These are phyloP conservation scores for Cepaea nemoralis DNA, from an alignment of 1,140 invertebrate genomes.

Conservation along the genomic window DNA sequence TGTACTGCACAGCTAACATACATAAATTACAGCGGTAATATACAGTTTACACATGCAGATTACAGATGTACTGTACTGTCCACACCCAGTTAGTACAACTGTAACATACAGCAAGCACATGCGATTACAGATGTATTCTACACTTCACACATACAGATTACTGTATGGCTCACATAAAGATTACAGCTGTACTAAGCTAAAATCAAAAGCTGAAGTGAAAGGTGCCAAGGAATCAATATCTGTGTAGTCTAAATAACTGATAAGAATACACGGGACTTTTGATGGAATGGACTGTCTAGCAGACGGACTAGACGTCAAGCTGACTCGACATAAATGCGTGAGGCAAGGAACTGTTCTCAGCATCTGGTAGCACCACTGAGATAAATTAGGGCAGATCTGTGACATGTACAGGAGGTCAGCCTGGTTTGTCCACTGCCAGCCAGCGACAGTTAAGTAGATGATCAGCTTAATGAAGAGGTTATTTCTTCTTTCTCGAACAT, in stretches of 20 bases:
- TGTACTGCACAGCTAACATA: too few species aligned
- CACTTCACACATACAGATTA: neutral
- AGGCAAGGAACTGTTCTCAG: conserved; percentile 42
- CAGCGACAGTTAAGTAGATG: conserved; percentile 50
- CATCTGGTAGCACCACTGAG: conserved; percentile 48
- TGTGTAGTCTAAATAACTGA: conserved; percentile 23
- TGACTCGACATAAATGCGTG: conserved; percentile 46
- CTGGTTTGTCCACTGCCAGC: conserved; percentile 51
- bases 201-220: conserved; percentile 18
- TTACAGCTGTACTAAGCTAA: conserved; percentile 13
- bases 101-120: too few species aligned
- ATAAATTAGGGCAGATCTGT: conserved; percentile 42
- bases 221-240: conserved; percentile 29
- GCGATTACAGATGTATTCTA: neutral
- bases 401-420: conserved; percentile 41
- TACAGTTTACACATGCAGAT: too few species aligned
- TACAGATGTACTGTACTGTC: neutral
- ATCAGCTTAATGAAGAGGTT: conserved; percentile 46
- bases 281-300: conserved; percentile 4
- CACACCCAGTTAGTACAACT: neutral
- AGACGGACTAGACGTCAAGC: neutral
- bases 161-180: neutral
- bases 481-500: conserved; percentile 39
- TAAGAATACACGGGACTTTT: conserved; percentile 7
- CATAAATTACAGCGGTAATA: too few species aligned